phyloP scores from a whole-genome alignment of 2,888 invertebrate species.

The Pseudanteris insignis region DNA sequence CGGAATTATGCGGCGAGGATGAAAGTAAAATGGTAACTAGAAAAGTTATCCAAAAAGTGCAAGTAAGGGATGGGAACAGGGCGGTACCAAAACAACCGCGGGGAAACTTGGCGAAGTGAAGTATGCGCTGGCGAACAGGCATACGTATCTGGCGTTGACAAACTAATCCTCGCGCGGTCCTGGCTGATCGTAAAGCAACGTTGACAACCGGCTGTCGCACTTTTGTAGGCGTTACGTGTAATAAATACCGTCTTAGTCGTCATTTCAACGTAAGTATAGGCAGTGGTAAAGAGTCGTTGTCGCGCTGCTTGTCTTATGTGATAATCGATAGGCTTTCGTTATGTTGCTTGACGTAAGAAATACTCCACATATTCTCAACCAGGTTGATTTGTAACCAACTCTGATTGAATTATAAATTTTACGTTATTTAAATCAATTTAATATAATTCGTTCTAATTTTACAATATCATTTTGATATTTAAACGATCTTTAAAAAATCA shows the following conservation, averaged over 20 bases:
- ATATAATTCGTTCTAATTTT: neutral
- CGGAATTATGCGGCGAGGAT: too few species aligned
- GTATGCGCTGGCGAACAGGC: constrained; percentile 41
- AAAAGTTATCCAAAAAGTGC: constrained; percentile 5
- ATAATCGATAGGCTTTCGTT: too few species aligned
- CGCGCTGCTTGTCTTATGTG: too few species aligned
- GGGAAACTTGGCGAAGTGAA: constrained; percentile 27
- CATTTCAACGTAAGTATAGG: constrained; percentile 34
- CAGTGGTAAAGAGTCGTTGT: constrained; percentile 38
- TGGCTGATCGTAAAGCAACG: constrained; percentile 58
- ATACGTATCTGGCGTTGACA: constrained; percentile 60
- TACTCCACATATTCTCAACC: too few species aligned
- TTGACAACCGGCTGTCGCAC: constrained; percentile 55
- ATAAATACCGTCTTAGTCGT: constrained; percentile 54
- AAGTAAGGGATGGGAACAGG: constrained; percentile 16
- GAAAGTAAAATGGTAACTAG: too few species aligned
- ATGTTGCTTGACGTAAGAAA: too few species aligned
- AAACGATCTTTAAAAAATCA: too few species aligned
- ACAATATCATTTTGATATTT: too few species aligned
- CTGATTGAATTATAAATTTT: too few species aligned
- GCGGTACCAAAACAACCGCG: constrained; percentile 35
- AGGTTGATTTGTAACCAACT: too few species aligned
- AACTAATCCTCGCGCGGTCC: constrained; percentile 61
- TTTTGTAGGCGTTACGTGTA: constrained; percentile 56
- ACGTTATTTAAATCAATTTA: neutral